A percentile compares a stretch with the other conserved stretches of the same genome.
Evolutionary conservation across 2,888 invertebrate species (phyloP).

Genomic region (Andrena chrysosceles): DNA sequence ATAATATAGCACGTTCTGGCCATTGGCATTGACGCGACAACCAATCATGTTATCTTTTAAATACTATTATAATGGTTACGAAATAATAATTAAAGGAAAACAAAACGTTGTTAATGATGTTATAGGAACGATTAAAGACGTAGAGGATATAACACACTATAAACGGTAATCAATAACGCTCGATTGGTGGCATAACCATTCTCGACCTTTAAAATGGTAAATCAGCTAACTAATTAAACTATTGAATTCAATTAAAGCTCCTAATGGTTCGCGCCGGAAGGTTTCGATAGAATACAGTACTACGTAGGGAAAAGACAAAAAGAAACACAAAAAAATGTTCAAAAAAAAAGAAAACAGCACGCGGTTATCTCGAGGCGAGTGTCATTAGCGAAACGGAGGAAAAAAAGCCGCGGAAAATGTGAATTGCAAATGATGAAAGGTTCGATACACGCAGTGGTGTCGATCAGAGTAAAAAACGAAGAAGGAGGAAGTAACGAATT

Average conservation of each 20-base stretch:
- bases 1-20: constrained; percentile 70
- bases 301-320: constrained; percentile 44
- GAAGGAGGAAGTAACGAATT: constrained; percentile 1
- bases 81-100: constrained; percentile 65
- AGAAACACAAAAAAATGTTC: constrained; percentile 21
- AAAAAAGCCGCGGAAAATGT: constrained; percentile 14
- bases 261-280: constrained; percentile 63
- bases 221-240: constrained; percentile 61
- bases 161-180: constrained; percentile 62
- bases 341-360: constrained; percentile 20
- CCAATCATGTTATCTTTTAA: constrained; percentile 84
- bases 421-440: constrained; percentile 3
- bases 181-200: constrained; percentile 65
- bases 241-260: constrained; percentile 62
- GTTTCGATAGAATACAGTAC: constrained; percentile 71
- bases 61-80: constrained; percentile 77
- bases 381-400: constrained; percentile 32
- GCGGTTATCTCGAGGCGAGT: constrained; percentile 44
- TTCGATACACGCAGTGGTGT: constrained; percentile 23
- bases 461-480: neutral
- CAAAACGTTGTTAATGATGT: constrained; percentile 82
- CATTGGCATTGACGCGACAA: constrained; percentile 82
- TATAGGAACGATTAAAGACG: constrained; percentile 76
- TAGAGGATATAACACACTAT: constrained; percentile 52
- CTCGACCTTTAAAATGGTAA: constrained; percentile 57